Conservation (phyloP, 2,888 invertebrate species). For the Leistus spinibarbis region DNA sequence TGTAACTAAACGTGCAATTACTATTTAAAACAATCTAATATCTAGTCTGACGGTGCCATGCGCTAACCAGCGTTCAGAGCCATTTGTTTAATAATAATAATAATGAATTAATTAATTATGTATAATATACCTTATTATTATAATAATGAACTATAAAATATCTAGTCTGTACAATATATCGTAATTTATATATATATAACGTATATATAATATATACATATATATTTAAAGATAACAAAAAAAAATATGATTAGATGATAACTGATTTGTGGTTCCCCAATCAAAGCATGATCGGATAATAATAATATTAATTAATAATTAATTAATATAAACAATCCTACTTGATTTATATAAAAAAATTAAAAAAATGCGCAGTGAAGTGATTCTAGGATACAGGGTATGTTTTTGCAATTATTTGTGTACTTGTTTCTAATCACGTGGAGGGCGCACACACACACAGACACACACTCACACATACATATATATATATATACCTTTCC, state of each 20-base stretch:
- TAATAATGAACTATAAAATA: constrained; percentile 24
- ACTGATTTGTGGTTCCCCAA: constrained; percentile 50
- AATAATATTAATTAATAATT: constrained; percentile 52
- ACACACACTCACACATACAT: constrained; percentile 38
- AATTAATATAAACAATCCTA: constrained; percentile 40
- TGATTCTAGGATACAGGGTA: constrained; percentile 93
- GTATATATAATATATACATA: constrained; percentile 41
- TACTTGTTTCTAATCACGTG: constrained; percentile 60
- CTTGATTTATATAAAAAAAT: constrained; percentile 41
- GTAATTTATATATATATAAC: constrained; percentile 32
- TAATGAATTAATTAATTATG: constrained; percentile 27
- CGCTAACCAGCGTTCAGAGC: constrained; percentile 11
- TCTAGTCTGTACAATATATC: constrained; percentile 35
- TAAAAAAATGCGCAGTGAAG: constrained; percentile 64
- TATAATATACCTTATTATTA: constrained; percentile 35
- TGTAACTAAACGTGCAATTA: constrained; percentile 7
- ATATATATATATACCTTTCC: constrained; percentile 23
- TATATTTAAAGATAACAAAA: constrained; percentile 36
- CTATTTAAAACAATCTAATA: neutral
- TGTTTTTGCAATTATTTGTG: constrained; percentile 89
- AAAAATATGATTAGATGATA: constrained; percentile 39
- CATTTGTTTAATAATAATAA: constrained; percentile 17
- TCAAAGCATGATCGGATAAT: constrained; percentile 54
- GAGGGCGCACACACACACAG: constrained; percentile 40
- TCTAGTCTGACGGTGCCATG: constrained; percentile 20